Base-by-base conservation (phyloP, 2,113 vertebrate genomes). In the Rynchops niger region DNA sequence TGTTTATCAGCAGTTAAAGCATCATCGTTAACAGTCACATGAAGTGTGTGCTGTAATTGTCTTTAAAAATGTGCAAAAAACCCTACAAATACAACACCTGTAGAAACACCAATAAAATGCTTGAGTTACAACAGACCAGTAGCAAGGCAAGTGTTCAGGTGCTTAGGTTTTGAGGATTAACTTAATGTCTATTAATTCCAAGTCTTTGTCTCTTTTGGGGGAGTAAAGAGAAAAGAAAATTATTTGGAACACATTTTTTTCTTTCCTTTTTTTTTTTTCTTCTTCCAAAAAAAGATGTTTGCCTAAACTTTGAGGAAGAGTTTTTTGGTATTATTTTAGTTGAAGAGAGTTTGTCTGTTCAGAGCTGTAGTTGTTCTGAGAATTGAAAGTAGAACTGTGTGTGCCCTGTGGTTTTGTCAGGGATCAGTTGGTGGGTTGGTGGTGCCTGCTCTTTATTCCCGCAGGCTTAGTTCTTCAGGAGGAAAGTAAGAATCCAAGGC, bases 341-440 rank as follows among this genome's bases (percentile, higher is more conserved):
- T 1, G 4, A 49, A 7, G 13, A 58, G 50, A 74, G 17, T 5
- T 13, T 69, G 26, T 73, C 15, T 87, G 27, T 58, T 66, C 34
- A 56, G 47, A 43, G 62, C 53, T 23, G 2, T 8, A 23, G 22
- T 5, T 86, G 23, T 23, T 5, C 5, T 2, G 34, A 61, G 50
- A 56, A 6, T 29, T 32, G 25, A 25, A 65, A 53, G 36, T 10
- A 36, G 74, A 78, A 32, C 73, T 50, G 42, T n/a, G 27, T 25
- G 9, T 2, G 3, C 21, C 17, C 11, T 40, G 42, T 42, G n/a
- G 10, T 30, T 82, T 45, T 74, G n/a, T 17, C 45, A 34, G 29
- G 0, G 21, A 15, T 7, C 32, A 11, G 0, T 3, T 70, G 63
- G 23, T 71, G 19, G 8, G 1, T 38, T 55, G 61, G 8, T 50